These are phyloP conservation scores for Ctenicera cuprea DNA, from an alignment of 2,888 invertebrate genomes.

Conservation along the genomic window DNA sequence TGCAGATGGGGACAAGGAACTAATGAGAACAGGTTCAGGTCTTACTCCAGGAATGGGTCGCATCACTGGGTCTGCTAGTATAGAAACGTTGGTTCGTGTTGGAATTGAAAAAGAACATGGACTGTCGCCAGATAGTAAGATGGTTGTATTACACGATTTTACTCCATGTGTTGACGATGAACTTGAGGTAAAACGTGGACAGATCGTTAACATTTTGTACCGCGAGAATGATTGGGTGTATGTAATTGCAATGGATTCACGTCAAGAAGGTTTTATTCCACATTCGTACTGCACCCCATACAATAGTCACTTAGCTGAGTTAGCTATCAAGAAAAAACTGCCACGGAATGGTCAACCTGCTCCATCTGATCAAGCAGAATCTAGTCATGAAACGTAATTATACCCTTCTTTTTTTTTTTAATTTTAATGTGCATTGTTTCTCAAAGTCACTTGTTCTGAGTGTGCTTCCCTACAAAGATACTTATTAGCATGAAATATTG, in stretches of 20 bases:
- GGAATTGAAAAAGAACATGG: slow-evolving; percentile 96
- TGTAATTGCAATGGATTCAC: slow-evolving; percentile 91
- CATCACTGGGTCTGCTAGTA: slow-evolving; percentile 95
- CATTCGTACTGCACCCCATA: slow-evolving; percentile 94
- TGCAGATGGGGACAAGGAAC: slow-evolving; percentile 86
- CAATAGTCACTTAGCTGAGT: slow-evolving; percentile 85
- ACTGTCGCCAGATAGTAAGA: slow-evolving; percentile 93
- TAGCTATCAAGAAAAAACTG: slow-evolving; percentile 90
- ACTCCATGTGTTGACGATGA: slow-evolving; percentile 97
- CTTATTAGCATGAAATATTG: too few species aligned
- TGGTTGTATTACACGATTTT: slow-evolving; percentile 96
- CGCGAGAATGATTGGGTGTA: slow-evolving; percentile 98
- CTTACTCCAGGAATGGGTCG: slow-evolving; percentile 90
- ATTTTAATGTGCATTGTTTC: background rate
- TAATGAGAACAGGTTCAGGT: slow-evolving; percentile 79
- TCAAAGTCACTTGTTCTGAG: too few species aligned
- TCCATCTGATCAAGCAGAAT: slow-evolving; percentile 76
- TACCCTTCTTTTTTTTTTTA: slow-evolving; percentile 1
- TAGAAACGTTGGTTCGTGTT: slow-evolving; percentile 91
- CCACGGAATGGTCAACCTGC: slow-evolving; percentile 80
- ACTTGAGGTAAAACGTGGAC: slow-evolving; percentile 90
- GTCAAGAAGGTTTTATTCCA: slow-evolving; percentile 96
- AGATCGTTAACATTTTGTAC: slow-evolving; percentile 95
- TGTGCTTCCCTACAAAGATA: too few species aligned
- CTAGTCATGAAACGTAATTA: slow-evolving; percentile 76